Base-by-base conservation (phyloP, 1,140 invertebrate genomes). In the Drosophila pallidifrons region DNA sequence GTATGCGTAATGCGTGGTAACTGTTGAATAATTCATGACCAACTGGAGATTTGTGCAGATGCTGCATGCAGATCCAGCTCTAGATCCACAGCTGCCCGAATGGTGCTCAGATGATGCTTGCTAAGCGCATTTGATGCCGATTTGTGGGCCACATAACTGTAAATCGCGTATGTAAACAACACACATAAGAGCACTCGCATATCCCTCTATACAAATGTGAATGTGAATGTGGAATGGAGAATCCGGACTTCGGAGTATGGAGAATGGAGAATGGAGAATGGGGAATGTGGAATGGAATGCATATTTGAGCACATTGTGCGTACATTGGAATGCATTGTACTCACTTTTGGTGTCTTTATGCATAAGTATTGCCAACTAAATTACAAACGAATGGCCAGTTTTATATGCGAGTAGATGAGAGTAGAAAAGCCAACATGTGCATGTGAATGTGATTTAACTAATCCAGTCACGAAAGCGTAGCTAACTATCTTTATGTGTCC, bases 1-100 rank as follows among this genome's bases (percentile, higher is more conserved):
- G 35, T 75, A 63, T 75, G 16, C 43, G 66, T 75, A 70, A 57
- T 57, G 66, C 43, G 58, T 57, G 41, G 41, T 38, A 75, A 85
- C 86, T 89, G 81, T 73, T 89, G 81, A 89, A 89, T 89, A 85
- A 89, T 89, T 89, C 85, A 89, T 89, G 86, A 78, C 59, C 81
- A 79, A 79, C 85, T 73, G 75, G 85, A 90, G 85, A 89, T 85
- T 89, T 89, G 75, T 78, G 81, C 85, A 79, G 79, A 73, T 74
- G 71, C 49, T 74, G 71, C 71, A 74, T 69, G 57, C 71, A 74
- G 71, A 74, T 69, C 71, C 57, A 46, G 28, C 38, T 75, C 43
- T 54, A 51, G 13, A 1, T 43, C 13, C 28, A 46, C 52, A 51
- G 32, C 35, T 38, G 35, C 20, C 10, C 35, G 8, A 63, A 52